A percentile compares a stretch with the other conserved stretches of the same genome.
Conservation (phyloP, 92 coral and sea anemone genomes). For the Parazoanthus swiftii region DNA sequence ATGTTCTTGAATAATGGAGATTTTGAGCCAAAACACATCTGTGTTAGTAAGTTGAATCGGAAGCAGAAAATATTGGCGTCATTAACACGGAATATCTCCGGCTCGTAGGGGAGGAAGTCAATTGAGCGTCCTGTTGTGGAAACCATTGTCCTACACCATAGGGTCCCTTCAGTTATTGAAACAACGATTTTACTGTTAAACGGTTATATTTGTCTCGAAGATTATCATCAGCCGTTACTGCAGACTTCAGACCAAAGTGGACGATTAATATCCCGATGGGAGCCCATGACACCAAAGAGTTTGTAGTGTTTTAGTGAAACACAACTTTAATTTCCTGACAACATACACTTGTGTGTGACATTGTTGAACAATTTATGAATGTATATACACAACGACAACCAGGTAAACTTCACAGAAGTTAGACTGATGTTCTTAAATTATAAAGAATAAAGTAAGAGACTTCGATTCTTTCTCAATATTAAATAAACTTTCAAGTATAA, state of each 20-base stretch:
- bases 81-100: slow-evolving; percentile 16
- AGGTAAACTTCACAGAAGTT: slow-evolving; percentile 12
- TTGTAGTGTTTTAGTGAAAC: slow-evolving; percentile 3
- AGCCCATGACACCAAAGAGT: background rate
- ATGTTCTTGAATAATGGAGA: background rate
- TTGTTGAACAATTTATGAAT: slow-evolving; percentile 17
- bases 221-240: slow-evolving; percentile 11
- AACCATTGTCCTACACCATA: slow-evolving; percentile 49
- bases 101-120: slow-evolving; percentile 35
- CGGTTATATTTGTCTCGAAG: slow-evolving; percentile 47
- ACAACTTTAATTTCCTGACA: slow-evolving; percentile 27
- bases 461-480: slow-evolving; percentile 39
- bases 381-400: background rate
- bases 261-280: slow-evolving; percentile 21
- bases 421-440: slow-evolving; percentile 33
- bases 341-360: slow-evolving; percentile 3
- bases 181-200: slow-evolving; percentile 35
- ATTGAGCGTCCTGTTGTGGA: slow-evolving; percentile 47
- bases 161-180: slow-evolving; percentile 48
- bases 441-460: slow-evolving; percentile 32
- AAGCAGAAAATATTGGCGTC: slow-evolving; percentile 21
- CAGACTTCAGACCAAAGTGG: slow-evolving; percentile 1
- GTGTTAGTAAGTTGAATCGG: slow-evolving; percentile 26
- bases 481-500: slow-evolving; percentile 59
- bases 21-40: slow-evolving; percentile 34